Evolutionary conservation across 2,888 invertebrate species (phyloP).

Genomic region (Sericinus montela): DNA sequence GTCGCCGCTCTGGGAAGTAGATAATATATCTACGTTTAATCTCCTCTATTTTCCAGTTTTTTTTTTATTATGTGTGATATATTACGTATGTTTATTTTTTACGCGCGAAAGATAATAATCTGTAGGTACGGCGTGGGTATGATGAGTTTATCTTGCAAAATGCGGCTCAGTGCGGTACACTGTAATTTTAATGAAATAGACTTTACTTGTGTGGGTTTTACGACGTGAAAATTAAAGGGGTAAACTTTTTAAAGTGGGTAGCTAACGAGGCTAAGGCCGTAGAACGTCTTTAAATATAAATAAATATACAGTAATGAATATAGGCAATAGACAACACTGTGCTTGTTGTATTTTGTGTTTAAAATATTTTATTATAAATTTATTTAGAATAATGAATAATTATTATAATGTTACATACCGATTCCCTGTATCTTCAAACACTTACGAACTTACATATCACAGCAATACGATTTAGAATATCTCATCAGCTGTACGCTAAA

Average conservation of each 20-base stretch:
- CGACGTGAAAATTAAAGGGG: slow-evolving; percentile 7
- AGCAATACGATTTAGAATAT: no score
- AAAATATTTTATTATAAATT: no score
- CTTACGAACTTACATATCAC: no score
- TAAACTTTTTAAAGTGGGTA: neutral
- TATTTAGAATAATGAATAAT: no score
- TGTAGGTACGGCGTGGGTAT: slow-evolving; percentile 4
- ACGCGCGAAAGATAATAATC: slow-evolving; percentile 1
- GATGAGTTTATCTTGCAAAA: slow-evolving; percentile 6
- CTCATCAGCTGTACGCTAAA: no score
- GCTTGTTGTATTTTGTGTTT: no score
- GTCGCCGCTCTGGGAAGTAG: slow-evolving; percentile 21
- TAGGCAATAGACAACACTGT: no score
- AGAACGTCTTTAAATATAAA: no score
- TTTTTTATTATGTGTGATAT: slow-evolving; percentile 12
- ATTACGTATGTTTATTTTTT: slow-evolving; percentile 11
- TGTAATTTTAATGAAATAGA: slow-evolving; percentile 10
- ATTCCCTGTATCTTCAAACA: no score
- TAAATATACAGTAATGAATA: no score
- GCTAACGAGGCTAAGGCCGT: slow-evolving; percentile 1
- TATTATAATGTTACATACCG: no score
- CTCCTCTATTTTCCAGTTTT: slow-evolving; percentile 2
- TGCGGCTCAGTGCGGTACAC: neutral
- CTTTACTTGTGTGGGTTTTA: slow-evolving; percentile 2
- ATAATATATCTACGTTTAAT: slow-evolving; percentile 12